These are phyloP conservation scores for Labeo catla DNA, from an alignment of 2,113 vertebrate species.

Conservation along the genomic window DNA sequence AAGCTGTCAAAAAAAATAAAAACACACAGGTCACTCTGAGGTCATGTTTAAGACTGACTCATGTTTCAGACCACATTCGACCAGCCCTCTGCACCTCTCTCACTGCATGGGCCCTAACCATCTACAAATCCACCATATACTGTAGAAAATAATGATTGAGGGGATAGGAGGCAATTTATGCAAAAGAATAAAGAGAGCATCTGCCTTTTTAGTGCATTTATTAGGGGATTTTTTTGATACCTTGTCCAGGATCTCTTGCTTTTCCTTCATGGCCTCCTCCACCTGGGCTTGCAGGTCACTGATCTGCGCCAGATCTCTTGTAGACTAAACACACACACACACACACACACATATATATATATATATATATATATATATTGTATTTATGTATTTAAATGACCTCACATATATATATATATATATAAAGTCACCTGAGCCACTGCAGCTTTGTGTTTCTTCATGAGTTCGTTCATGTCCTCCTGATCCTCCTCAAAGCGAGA, in stretches of 20 bases:
- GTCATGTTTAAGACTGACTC: not conserved
- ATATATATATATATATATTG: no score
- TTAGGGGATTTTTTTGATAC: slow-evolving; percentile 69
- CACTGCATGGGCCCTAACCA: not conserved
- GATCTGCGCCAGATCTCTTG: slow-evolving; percentile 93
- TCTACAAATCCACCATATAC: not conserved
- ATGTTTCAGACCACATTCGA: not conserved
- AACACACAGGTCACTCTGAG: slow-evolving; percentile 24
- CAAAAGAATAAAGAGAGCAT: not conserved
- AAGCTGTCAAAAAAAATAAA: slow-evolving; percentile 72
- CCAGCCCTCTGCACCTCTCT: not conserved
- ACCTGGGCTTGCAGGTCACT: slow-evolving; percentile 94
- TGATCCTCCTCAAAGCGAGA: slow-evolving; percentile 96
- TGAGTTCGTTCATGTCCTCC: slow-evolving; percentile 97
- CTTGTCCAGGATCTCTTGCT: slow-evolving; percentile 97
- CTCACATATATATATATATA: no score
- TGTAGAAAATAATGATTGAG: not conserved
- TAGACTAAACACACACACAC: slow-evolving; percentile 77
- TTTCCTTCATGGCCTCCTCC: slow-evolving; percentile 93
- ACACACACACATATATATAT: not conserved
- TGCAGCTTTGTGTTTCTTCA: slow-evolving; percentile 97
- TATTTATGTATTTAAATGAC: no score
- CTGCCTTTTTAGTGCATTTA: not conserved
- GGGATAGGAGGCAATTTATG: not conserved
- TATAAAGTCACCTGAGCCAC: slow-evolving; percentile 86